Base-by-base conservation (phyloP, 2,113 vertebrate genomes). In the Chloropsis cyanopogon region DNA sequence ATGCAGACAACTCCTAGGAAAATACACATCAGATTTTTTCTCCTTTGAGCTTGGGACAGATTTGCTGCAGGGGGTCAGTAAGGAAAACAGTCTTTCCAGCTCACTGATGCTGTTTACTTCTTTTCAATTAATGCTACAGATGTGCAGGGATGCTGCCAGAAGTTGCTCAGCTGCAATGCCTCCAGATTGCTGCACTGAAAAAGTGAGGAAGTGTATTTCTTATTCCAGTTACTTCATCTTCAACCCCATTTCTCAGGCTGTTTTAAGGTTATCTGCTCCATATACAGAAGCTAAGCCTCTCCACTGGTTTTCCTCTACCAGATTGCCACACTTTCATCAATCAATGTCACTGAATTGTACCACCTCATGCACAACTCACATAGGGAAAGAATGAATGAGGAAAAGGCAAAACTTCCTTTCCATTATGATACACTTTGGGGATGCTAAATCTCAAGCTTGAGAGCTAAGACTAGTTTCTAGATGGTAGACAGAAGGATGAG, bases 261-360 rank as follows among this genome's bases (percentile, higher is more conserved):
- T 86, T 94, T 93, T 93, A 89, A 94, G 96, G 81, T 92, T 65
- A 21, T 60, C 82, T 89, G 53, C 71, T 89, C 85, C 66, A 78
- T 76, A 85, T 89, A 95, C 37, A 65, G 56, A 75, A 94, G 91
- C 80, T 64, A 57, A 72, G 29, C 59, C 42, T 91, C 12, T 90
- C 59, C 37, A 68, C 75, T 92, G 60, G 12, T 87, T 95, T 94
- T 86, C 31, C 60, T 92, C 72, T 53, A 26, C 42, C 18, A 59
- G 79, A 70, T 12, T 93, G 88, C 70, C 86, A 88, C 44, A 82
- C 35, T 70, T 94, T 82, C 7, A 5, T 85, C 63, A 75, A 4
- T 73, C 90, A 73, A 22, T 86, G 63, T 81, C 76, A 90, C 77
- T 95, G 92, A 72, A 96, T 95, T 95, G 77, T 54, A 88, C 80